Percentiles rank a stretch among this genome's conserved stretches.
phyloP scores from a whole-genome alignment of 2,888 invertebrate species.

The Parnassius glacialis region DNA sequence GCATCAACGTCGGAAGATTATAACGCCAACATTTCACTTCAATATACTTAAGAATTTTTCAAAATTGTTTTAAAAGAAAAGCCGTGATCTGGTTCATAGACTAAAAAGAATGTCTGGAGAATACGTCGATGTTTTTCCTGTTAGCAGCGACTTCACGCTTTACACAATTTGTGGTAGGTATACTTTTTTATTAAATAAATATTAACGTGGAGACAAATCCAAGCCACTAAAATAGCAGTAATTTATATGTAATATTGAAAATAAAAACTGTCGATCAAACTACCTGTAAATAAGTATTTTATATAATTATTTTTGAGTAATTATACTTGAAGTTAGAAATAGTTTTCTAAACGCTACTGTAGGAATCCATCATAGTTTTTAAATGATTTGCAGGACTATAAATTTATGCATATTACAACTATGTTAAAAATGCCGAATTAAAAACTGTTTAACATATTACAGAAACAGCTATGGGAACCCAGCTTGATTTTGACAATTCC shows the following conservation, averaged over 20 bases:
- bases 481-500: slow-evolving; percentile 64
- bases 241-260: no score
- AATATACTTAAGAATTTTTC: slow-evolving; percentile 76
- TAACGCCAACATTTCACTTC: slow-evolving; percentile 85
- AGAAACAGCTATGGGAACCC: slow-evolving; percentile 84
- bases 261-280: no score
- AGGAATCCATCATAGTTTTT: no score
- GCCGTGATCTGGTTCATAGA: slow-evolving; percentile 45
- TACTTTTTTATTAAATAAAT: neutral
- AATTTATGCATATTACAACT: no score
- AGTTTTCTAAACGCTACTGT: no score
- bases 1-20: slow-evolving; percentile 80
- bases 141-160: slow-evolving; percentile 78
- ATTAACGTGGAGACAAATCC: no score
- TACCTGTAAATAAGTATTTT: no score
- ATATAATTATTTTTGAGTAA: no score
- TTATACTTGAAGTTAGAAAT: no score
- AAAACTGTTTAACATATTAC: slow-evolving; percentile 28
- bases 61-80: slow-evolving; percentile 53
- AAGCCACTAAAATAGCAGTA: no score
- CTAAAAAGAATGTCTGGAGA: slow-evolving; percentile 50
- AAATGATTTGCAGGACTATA: no score
- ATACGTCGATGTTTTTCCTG: slow-evolving; percentile 65
- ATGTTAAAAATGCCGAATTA: no score
- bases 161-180: slow-evolving; percentile 84